These are phyloP conservation scores for Conger conger DNA, from an alignment of 2,113 vertebrate genomes.

Conservation along the genomic window DNA sequence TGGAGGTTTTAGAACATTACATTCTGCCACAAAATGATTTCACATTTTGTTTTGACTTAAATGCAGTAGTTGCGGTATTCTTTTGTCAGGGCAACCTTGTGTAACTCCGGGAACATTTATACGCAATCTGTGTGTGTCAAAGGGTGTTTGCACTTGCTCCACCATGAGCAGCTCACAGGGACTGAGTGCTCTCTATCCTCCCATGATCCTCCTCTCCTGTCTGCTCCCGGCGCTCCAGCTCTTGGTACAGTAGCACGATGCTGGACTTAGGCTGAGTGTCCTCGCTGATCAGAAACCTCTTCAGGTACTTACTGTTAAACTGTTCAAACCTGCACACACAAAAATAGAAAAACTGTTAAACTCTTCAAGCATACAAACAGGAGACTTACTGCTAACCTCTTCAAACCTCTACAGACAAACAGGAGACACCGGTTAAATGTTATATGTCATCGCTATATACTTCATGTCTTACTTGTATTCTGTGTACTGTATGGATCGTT, in stretches of 20 bases:
- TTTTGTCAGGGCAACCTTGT: too few relatives aligned
- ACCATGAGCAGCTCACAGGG: not conserved
- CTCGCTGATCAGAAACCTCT: slow-evolving; percentile 76
- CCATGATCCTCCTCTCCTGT: slow-evolving; percentile 58
- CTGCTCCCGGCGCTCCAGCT: slow-evolving; percentile 77
- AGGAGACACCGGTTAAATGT: too few relatives aligned
- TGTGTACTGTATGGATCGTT: too few relatives aligned
- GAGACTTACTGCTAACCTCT: not conserved
- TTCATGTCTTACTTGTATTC: too few relatives aligned
- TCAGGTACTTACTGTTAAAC: slow-evolving; percentile 79
- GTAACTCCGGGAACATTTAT: too few relatives aligned
- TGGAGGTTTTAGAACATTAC: not conserved
- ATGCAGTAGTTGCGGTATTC: too few relatives aligned
- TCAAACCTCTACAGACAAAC: not conserved
- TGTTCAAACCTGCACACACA: slow-evolving; percentile 68
- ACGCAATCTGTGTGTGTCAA: not conserved
- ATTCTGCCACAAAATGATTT: not conserved
- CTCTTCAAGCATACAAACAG: not conserved
- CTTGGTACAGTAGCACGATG: slow-evolving; percentile 79
- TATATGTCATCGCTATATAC: too few relatives aligned
- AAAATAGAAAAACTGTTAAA: not conserved
- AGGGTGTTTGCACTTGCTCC: not conserved
- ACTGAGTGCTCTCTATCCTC: not conserved
- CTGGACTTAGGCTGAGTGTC: slow-evolving; percentile 73
- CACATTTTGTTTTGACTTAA: slow-evolving; percentile 9